Base-by-base conservation (phyloP, 2,888 invertebrate genomes). In the Crossocerus cetratus region DNA sequence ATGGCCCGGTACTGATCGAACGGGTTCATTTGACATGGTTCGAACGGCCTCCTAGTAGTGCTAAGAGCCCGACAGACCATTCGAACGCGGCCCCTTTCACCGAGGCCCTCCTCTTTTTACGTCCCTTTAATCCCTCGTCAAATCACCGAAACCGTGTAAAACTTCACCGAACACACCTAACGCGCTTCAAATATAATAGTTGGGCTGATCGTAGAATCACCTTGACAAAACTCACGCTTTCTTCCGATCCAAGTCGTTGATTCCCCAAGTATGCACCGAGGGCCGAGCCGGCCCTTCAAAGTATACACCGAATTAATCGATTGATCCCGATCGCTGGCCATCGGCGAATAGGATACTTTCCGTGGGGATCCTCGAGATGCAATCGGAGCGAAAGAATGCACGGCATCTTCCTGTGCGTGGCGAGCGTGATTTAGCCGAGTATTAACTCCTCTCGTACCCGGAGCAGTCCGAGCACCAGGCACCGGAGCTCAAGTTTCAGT, bases 51-150 rank as follows among this genome's bases (percentile, higher is more conserved):
- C 54, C 67, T 44, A 18, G 42, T 60, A 8, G 45, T 32, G 8
- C 11, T 13, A 20, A 42, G 16, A 43, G n/a, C 8, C 11, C 45
- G 14, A 23, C 42, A 20, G 53, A 60, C 49, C 42, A 65, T 23
- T 56, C 14, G 22, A 14, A 49, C 42, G 69, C 60, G 59, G 69
- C 55, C 45, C 23, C 69, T 62, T 65, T 55, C 62, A 58, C 78
- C 79, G 76, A 83, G 78, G 81, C 83, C 83, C 81, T 85, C 80
- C 78, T 74, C 83, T 84, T 83, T 83, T 83, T 84, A 65, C 81
- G 56, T 76, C 54, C 75, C 76, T 84, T 84, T 85, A 86, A 87
- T 87, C 86, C 86, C 82, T 87, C 85, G 86, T 85, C 82, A 85
- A 86, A 62, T 32, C 32, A 32, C 32, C 32, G 2, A 32, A 49